These are phyloP conservation scores for Machimus atricapillus DNA, from an alignment of 2,888 invertebrate genomes.

Conservation along the genomic window DNA sequence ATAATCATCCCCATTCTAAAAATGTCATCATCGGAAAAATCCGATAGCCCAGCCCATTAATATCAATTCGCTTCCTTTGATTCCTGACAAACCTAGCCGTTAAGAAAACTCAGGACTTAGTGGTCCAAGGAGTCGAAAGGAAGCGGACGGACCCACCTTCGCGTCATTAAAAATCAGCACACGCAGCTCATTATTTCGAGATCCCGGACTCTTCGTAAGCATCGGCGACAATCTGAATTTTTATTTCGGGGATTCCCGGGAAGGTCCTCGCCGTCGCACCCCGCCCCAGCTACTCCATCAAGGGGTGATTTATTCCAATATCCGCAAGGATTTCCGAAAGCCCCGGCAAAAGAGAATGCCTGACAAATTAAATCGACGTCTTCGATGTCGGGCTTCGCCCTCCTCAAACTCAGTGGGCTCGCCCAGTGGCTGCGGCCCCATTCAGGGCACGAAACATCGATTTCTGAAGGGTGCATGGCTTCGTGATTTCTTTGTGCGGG, in stretches of 20 bases:
- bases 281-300: background rate
- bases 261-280: background rate
- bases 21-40: background rate
- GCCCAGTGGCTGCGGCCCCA: background rate
- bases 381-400: background rate
- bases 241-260: background rate
- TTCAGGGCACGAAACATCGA: background rate
- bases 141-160: background rate
- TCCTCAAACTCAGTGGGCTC: background rate
- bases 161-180: background rate
- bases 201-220: background rate
- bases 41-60: background rate
- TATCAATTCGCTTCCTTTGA: background rate
- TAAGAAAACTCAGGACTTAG: background rate
- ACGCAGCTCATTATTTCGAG: background rate
- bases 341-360: background rate
- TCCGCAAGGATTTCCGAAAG: constrained; percentile 23
- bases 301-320: constrained; percentile 35
- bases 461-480: background rate
- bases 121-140: background rate
- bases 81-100: background rate
- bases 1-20: background rate
- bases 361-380: constrained; percentile 22
- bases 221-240: background rate
- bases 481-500: background rate